Conservation (phyloP, 1,140 invertebrate genomes). For the Drosophila punjabiensis region DNA sequence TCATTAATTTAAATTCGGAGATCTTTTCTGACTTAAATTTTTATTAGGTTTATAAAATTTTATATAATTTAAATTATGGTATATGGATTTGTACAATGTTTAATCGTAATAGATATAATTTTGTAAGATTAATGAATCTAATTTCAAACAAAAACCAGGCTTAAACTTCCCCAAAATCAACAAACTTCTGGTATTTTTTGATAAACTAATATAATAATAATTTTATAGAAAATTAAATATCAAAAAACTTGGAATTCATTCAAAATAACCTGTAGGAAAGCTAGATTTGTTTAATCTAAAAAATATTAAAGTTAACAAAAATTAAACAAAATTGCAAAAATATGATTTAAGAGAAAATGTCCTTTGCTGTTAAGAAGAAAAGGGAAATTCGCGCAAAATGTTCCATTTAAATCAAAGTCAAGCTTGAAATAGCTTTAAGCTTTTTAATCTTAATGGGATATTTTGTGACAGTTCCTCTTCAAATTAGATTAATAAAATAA, state of each 20-base stretch:
- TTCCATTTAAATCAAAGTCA: slow-evolving; percentile 2
- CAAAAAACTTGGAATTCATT: not conserved
- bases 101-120: too few relatives aligned
- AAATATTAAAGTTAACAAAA: not conserved
- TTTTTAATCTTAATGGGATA: slow-evolving; percentile 9
- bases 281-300: not conserved
- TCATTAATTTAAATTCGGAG: too few relatives aligned
- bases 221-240: too few relatives aligned
- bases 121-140: too few relatives aligned
- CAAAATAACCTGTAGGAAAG: not conserved
- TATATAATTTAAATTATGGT: too few relatives aligned
- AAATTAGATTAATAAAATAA: slow-evolving; percentile 14
- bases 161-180: too few relatives aligned
- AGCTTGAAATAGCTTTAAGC: slow-evolving; percentile 43
- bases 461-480: not conserved
- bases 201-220: not conserved
- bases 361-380: not conserved
- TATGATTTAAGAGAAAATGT: slow-evolving; percentile 31
- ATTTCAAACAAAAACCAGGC: too few relatives aligned
- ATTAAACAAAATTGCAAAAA: too few relatives aligned
- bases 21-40: too few relatives aligned
- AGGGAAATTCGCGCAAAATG: not conserved
- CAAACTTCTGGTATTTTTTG: not conserved
- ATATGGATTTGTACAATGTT: too few relatives aligned
- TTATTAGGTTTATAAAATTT: too few relatives aligned